These are phyloP conservation scores for Zingel zingel DNA, from an alignment of 2,113 vertebrate species.

Conservation along the genomic window DNA sequence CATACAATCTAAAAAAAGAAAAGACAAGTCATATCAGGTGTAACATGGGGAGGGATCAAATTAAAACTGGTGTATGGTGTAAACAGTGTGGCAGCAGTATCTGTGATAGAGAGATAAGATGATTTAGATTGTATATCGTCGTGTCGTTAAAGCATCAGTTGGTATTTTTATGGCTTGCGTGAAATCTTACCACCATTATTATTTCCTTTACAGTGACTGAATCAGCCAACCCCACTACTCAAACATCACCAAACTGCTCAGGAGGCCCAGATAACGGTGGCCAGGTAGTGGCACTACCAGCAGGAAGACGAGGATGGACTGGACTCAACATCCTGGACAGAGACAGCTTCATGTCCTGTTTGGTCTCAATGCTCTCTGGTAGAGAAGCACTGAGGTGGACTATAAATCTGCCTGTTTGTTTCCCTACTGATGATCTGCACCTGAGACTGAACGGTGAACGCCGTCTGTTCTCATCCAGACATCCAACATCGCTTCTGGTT, in stretches of 20 bases:
- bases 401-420: constrained; percentile 29
- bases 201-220: constrained; percentile 53
- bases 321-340: constrained; percentile 6
- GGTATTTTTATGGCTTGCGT: neutral
- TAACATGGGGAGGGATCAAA: neutral
- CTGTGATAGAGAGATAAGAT: constrained; percentile 14
- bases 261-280: neutral
- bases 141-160: neutral
- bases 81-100: neutral
- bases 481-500: constrained; percentile 28
- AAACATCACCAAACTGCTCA: neutral
- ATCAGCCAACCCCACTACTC: neutral
- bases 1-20: neutral
- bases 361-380: constrained; percentile 11
- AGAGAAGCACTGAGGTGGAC: constrained; percentile 34
- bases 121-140: neutral
- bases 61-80: neutral
- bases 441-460: neutral
- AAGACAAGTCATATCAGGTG: neutral
- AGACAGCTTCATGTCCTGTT: constrained; percentile 12
- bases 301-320: neutral
- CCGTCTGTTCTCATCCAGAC: neutral
- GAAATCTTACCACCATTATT: constrained; percentile 13
- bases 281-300: constrained; percentile 30
- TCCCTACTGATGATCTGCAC: neutral